A percentile compares a stretch with the other conserved stretches of the same genome.
phyloP scores from a whole-genome alignment of 2,113 vertebrate genomes.

The Scartelaos histophorus region DNA sequence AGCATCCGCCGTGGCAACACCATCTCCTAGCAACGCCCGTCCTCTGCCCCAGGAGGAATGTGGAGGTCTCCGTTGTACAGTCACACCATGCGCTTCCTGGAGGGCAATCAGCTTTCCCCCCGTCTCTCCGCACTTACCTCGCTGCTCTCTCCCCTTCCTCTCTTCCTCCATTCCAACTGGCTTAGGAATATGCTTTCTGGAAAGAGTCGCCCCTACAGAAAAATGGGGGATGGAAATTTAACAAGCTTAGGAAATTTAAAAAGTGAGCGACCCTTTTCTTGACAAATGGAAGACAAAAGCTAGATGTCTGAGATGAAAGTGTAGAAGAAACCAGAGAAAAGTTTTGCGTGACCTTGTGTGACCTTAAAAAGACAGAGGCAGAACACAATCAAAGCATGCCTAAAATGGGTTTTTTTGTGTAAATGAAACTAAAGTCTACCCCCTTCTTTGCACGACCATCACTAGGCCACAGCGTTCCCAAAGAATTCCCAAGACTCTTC shows the following conservation, averaged over 20 bases:
- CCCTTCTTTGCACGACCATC: slow-evolving; percentile 44
- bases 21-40: slow-evolving; percentile 80
- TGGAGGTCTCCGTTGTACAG: slow-evolving; percentile 76
- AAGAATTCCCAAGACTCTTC: slow-evolving; percentile 71
- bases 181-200: slow-evolving; percentile 64
- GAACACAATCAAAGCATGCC: slow-evolving; percentile 6
- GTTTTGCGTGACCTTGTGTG: slow-evolving; percentile 52
- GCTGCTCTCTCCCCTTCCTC: slow-evolving; percentile 36
- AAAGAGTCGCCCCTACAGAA: slow-evolving; percentile 46
- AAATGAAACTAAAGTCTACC: slow-evolving; percentile 37
- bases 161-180: slow-evolving; percentile 60
- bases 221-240: slow-evolving; percentile 63
- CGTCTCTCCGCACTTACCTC: slow-evolving; percentile 32
- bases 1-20: slow-evolving; percentile 74
- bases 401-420: slow-evolving; percentile 45
- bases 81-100: slow-evolving; percentile 77
- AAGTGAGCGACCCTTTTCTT: slow-evolving; percentile 31
- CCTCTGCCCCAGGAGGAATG: slow-evolving; percentile 77
- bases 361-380: slow-evolving; percentile 41
- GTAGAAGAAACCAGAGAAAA: neutral
- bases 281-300: slow-evolving; percentile 15
- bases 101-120: slow-evolving; percentile 74
- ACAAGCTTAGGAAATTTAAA: slow-evolving; percentile 54
- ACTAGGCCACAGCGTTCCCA: slow-evolving; percentile 63
- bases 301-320: neutral